phyloP scores from a whole-genome alignment of 1,140 invertebrate genomes.

The Trinorchestia longiramus region DNA sequence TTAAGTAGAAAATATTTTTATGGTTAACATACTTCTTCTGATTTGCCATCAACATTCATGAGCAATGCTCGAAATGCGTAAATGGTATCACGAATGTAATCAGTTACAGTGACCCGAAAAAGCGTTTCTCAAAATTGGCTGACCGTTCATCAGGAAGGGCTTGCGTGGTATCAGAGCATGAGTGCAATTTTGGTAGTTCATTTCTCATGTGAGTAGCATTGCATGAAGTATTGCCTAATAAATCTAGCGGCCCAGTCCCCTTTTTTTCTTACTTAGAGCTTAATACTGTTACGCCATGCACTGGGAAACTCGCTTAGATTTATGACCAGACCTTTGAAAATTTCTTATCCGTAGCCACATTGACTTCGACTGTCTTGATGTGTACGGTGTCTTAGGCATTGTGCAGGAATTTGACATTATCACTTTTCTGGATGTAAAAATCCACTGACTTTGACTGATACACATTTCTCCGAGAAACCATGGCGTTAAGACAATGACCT shows the following conservation, averaged over 20 bases:
- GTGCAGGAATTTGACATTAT: neutral
- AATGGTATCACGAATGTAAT: neutral
- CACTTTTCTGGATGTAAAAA: neutral
- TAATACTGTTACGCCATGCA: slow-evolving; percentile 55
- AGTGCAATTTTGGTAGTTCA: slow-evolving; percentile 53
- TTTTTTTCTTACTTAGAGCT: slow-evolving; percentile 55
- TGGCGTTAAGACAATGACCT: too few relatives aligned
- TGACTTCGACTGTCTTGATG: slow-evolving; percentile 43
- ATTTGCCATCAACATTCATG: neutral
- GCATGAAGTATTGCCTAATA: slow-evolving; percentile 54
- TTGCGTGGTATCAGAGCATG: slow-evolving; percentile 53
- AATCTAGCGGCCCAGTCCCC: slow-evolving; percentile 50
- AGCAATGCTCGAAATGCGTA: neutral
- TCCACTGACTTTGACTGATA: neutral
- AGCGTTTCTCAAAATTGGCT: slow-evolving; percentile 43
- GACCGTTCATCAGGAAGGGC: slow-evolving; percentile 41
- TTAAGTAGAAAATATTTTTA: neutral
- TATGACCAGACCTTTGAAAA: slow-evolving; percentile 52
- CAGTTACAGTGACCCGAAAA: slow-evolving; percentile 32
- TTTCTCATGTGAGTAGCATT: slow-evolving; percentile 55
- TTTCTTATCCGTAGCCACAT: slow-evolving; percentile 33
- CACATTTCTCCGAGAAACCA: neutral
- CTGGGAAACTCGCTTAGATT: slow-evolving; percentile 52
- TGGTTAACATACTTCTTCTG: neutral
- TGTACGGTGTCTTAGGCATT: slow-evolving; percentile 5